These are phyloP conservation scores for Neomorphus geoffroyi DNA, from an alignment of 2,797 vertebrate species.

Conservation along the genomic window DNA sequence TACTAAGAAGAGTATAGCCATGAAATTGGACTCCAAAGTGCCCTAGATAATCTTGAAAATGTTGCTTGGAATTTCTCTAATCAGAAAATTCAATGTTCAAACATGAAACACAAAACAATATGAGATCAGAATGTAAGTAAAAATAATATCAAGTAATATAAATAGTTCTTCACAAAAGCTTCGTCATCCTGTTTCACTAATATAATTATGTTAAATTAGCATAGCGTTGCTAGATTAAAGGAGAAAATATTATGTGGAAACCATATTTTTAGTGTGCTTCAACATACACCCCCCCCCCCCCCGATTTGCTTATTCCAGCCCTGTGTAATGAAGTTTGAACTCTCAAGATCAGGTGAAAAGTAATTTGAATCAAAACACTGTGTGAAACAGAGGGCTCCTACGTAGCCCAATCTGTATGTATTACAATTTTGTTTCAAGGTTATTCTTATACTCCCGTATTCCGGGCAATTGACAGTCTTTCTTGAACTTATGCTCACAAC, in stretches of 20 bases:
- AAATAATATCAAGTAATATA: background rate
- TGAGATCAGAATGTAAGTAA: background rate
- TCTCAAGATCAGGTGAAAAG: background rate
- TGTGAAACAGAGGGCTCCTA: background rate
- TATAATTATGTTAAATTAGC: background rate
- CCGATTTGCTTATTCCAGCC: background rate
- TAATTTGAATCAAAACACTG: background rate
- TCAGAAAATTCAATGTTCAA: background rate
- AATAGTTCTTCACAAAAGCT: background rate
- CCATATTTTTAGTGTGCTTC: background rate
- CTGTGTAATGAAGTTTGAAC: background rate
- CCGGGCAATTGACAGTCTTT: background rate
- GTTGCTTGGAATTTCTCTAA: background rate
- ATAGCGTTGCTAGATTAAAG: background rate
- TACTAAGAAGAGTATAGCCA: background rate
- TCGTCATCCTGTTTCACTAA: background rate
- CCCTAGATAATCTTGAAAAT: background rate
- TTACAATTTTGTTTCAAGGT: background rate
- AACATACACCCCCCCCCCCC: fast-evolving
- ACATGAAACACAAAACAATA: background rate
- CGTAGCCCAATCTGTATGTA: fast-evolving
- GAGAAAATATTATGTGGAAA: background rate
- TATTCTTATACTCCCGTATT: background rate
- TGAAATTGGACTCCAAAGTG: background rate
- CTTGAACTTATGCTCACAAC: background rate